Percentiles rank a stretch among this genome's conserved stretches.
phyloP scores from a whole-genome alignment of 2,797 vertebrate genomes.

The Anas acuta region DNA sequence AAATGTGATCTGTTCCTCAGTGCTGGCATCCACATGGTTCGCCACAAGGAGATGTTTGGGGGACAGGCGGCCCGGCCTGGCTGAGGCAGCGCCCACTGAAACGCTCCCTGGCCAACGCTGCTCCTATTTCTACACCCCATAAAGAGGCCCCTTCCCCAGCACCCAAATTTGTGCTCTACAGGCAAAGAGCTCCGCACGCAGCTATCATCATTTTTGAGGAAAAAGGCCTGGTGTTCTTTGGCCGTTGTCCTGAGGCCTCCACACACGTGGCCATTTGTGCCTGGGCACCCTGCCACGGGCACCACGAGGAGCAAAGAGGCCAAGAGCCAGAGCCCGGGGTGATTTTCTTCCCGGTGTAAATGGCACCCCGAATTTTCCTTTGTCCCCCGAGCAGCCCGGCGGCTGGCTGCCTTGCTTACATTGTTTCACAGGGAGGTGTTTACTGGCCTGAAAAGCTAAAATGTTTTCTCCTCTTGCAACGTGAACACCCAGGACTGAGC shows the following conservation, averaged over 20 bases:
- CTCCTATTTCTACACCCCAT: neutral
- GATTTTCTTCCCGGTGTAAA: fast-evolving
- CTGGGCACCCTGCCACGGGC: neutral
- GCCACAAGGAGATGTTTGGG: neutral
- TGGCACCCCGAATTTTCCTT: neutral
- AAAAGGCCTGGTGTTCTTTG: fast-evolving
- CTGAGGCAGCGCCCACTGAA: fast-evolving
- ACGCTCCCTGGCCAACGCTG: neutral
- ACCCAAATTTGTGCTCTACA: neutral
- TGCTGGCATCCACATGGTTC: neutral
- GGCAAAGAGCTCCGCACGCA: neutral
- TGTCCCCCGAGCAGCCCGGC: neutral
- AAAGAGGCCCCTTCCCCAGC: neutral
- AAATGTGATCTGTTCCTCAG: neutral
- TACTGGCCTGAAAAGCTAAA: neutral
- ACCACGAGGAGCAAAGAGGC: neutral
- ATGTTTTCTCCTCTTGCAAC: neutral
- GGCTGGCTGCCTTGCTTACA: neutral
- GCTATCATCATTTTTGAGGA: slow-evolving; percentile 28
- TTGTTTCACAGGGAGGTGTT: slow-evolving; percentile 4
- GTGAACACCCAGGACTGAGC: neutral
- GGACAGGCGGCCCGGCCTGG: neutral
- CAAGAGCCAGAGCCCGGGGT: fast-evolving
- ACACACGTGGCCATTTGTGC: neutral
- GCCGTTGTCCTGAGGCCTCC: neutral